Evolutionary conservation across 2,797 vertebrate species (phyloP).

Genomic region (Trichosurus vulpecula): DNA sequence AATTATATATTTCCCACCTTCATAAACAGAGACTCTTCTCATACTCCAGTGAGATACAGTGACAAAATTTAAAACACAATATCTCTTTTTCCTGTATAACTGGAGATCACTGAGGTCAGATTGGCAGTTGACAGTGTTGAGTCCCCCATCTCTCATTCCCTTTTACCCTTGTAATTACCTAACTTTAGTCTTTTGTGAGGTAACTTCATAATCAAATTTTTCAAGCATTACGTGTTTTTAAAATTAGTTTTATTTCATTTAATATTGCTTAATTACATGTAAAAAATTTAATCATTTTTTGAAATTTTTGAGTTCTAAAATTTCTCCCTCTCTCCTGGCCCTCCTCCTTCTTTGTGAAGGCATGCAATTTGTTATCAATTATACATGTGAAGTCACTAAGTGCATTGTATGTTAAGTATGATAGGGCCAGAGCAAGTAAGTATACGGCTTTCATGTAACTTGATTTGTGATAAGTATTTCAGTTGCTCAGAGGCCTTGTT

Average conservation of each 20-base stretch:
- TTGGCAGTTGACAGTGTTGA: not conserved
- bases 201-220: slow-evolving; percentile 29
- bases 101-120: not conserved
- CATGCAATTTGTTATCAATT: not conserved
- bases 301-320: not conserved
- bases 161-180: not conserved
- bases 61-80: not conserved
- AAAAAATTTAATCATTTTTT: not conserved
- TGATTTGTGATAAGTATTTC: not conserved
- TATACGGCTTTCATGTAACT: not conserved
- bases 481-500: not conserved
- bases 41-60: not conserved
- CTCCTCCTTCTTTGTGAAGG: not conserved
- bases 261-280: not conserved
- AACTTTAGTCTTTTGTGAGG: slow-evolving; percentile 21
- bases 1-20: not conserved
- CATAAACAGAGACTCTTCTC: not conserved
- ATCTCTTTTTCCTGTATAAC: not conserved
- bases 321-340: not conserved
- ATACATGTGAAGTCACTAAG: not conserved
- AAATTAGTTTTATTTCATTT: not conserved
- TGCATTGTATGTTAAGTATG: slow-evolving; percentile 17
- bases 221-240: not conserved
- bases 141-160: not conserved
- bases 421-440: not conserved